phyloP scores from a whole-genome alignment of 2,888 invertebrate species.

The Saturnia pavonia region DNA sequence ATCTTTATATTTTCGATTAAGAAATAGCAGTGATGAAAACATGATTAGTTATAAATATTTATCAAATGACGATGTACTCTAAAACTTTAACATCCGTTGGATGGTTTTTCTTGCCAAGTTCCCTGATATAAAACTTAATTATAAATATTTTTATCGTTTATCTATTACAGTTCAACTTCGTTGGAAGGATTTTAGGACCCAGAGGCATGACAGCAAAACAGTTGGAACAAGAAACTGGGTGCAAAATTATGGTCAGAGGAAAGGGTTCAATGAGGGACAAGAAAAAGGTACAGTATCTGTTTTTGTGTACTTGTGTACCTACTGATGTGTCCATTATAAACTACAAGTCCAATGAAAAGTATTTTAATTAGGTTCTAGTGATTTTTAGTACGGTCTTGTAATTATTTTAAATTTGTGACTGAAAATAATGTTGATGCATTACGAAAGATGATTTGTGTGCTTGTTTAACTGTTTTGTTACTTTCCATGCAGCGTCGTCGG shows the following conservation, averaged over 20 bases:
- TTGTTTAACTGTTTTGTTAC: constrained; percentile 17
- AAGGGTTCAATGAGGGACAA: constrained; percentile 99
- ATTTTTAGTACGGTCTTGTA: neutral
- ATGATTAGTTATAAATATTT: constrained; percentile 19
- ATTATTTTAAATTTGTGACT: neutral
- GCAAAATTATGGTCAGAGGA: constrained; percentile 99
- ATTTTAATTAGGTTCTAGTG: neutral
- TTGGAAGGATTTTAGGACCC: constrained; percentile 99
- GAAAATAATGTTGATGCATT: neutral
- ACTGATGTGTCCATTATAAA: neutral
- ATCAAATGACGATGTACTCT: constrained; percentile 13
- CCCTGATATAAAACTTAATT: constrained; percentile 8
- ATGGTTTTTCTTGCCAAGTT: constrained; percentile 20
- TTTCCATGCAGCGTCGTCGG: constrained; percentile 23
- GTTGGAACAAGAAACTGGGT: constrained; percentile 99
- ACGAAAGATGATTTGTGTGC: constrained; percentile 2
- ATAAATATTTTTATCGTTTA: constrained; percentile 36
- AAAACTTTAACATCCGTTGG: constrained; percentile 17
- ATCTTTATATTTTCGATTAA: constrained; percentile 17
- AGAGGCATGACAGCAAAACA: constrained; percentile 99
- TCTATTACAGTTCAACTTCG: constrained; percentile 98
- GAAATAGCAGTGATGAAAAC: constrained; percentile 18
- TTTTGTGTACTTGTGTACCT: neutral
- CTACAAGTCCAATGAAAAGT: no score
- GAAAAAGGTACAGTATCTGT: constrained; percentile 91